Conservation (phyloP, 1,140 invertebrate genomes). For the Conus ventricosus region DNA sequence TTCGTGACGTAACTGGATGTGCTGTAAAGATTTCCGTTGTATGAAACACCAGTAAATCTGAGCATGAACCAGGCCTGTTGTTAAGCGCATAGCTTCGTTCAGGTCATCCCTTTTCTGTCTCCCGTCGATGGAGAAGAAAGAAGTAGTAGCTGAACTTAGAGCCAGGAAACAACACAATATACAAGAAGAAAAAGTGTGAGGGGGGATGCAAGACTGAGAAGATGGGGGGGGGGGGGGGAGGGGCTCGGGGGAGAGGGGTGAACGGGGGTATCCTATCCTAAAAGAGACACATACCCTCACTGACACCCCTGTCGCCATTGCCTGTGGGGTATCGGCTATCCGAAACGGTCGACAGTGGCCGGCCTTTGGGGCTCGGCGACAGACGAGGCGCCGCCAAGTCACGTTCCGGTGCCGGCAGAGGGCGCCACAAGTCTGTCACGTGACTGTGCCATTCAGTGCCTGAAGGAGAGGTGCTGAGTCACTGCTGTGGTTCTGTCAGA, state of each 20-base stretch:
- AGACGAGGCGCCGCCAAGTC: not conserved
- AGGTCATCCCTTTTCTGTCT: too few species aligned
- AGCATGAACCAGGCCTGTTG: too few species aligned
- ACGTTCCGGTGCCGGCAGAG: not conserved
- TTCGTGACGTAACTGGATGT: too few species aligned
- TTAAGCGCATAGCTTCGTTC: too few species aligned
- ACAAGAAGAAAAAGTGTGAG: too few species aligned
- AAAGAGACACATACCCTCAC: not conserved
- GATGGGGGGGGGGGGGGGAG: not conserved
- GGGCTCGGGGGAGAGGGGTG: not conserved
- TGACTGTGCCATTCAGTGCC: not conserved
- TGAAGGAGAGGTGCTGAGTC: not conserved
- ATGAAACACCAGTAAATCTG: too few species aligned
- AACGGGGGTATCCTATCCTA: not conserved
- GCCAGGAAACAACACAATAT: not conserved
- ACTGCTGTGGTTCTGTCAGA: not conserved
- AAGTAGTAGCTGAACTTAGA: too few species aligned
- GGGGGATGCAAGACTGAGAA: not conserved
- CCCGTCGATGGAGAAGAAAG: too few species aligned
- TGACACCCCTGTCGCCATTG: not conserved
- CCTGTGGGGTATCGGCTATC: not conserved
- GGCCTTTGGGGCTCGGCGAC: not conserved
- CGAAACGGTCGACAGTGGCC: slow-evolving; percentile 1
- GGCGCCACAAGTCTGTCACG: not conserved
- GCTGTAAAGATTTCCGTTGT: too few species aligned